Conservation (phyloP, 2,888 invertebrate genomes). For the Mythimna impura region DNA sequence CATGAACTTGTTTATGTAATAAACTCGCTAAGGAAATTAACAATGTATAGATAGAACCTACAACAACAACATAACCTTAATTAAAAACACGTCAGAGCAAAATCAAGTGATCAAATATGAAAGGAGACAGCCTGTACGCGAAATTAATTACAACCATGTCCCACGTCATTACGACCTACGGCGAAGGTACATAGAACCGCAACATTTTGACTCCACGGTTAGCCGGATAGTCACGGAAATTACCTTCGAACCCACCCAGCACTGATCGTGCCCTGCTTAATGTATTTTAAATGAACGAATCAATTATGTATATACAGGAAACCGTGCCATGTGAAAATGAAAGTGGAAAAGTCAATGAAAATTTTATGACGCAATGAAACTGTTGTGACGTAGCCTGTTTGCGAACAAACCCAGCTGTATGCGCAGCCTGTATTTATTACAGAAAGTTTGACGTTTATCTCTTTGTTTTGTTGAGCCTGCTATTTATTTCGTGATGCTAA, state of each 20-base stretch:
- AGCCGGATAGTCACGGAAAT: conserved; percentile 70
- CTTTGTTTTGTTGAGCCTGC: conserved; percentile 62
- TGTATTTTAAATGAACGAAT: conserved; percentile 85
- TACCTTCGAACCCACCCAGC: conserved; percentile 74
- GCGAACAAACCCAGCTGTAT: conserved; percentile 13
- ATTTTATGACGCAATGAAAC: conserved; percentile 74
- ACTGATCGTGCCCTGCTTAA: conserved; percentile 78
- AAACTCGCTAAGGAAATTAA: conserved; percentile 40
- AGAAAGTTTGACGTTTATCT: conserved; percentile 62
- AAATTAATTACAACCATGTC: conserved; percentile 65
- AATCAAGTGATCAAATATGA: conserved; percentile 61
- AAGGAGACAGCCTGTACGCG: conserved; percentile 37
- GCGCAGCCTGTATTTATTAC: conserved; percentile 24
- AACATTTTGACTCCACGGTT: conserved; percentile 50
- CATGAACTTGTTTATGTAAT: conserved; percentile 48
- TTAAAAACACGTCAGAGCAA: conserved; percentile 53
- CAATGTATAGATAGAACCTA: conserved; percentile 8
- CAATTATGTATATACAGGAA: conserved; percentile 78
- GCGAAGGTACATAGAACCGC: conserved; percentile 39
- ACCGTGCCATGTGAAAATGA: conserved; percentile 75
- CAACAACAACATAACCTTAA: conserved; percentile 36
- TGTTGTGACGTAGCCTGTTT: conserved; percentile 61
- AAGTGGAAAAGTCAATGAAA: conserved; percentile 74
- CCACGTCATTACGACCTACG: conserved; percentile 47
- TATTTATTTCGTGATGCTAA: conserved; percentile 66